These are phyloP conservation scores for Schizotus pectinicornis DNA, from an alignment of 2,888 invertebrate species.

Conservation along the genomic window DNA sequence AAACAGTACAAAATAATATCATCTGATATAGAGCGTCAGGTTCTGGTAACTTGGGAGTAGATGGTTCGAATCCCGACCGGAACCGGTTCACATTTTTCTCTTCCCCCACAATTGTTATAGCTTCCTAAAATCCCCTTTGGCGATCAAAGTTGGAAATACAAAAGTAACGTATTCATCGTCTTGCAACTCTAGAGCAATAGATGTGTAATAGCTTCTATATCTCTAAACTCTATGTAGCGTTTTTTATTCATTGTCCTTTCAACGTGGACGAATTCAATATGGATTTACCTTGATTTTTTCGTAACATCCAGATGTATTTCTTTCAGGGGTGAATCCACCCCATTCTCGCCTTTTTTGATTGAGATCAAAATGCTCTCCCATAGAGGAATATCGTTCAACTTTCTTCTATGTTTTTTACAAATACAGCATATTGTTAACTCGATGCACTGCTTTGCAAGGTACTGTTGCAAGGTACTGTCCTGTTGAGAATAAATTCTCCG, in stretches of 20 bases:
- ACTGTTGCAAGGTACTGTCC: too few species aligned
- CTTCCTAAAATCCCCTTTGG: neutral
- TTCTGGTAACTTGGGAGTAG: too few species aligned
- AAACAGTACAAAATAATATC: too few species aligned
- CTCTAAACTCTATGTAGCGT: neutral
- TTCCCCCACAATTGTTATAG: neutral
- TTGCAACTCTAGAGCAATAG: constrained; percentile 4
- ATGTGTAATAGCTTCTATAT: constrained; percentile 2
- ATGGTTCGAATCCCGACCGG: too few species aligned
- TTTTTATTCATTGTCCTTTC: neutral
- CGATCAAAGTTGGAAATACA: neutral
- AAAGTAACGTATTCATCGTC: constrained; percentile 1
- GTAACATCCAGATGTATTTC: constrained; percentile 4
- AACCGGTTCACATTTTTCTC: too few species aligned
- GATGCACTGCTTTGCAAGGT: too few species aligned
- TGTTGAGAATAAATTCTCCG: too few species aligned
- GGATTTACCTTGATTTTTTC: neutral
- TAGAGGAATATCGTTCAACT: neutral
- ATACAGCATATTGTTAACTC: neutral
- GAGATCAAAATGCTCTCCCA: constrained; percentile 4
- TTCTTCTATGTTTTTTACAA: constrained; percentile 1
- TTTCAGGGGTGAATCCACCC: constrained; percentile 1
- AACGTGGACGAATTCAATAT: neutral
- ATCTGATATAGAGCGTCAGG: too few species aligned
- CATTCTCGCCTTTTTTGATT: constrained; percentile 1